Conservation (phyloP, 2,113 vertebrate genomes). For the Stictonetta naevosa region DNA sequence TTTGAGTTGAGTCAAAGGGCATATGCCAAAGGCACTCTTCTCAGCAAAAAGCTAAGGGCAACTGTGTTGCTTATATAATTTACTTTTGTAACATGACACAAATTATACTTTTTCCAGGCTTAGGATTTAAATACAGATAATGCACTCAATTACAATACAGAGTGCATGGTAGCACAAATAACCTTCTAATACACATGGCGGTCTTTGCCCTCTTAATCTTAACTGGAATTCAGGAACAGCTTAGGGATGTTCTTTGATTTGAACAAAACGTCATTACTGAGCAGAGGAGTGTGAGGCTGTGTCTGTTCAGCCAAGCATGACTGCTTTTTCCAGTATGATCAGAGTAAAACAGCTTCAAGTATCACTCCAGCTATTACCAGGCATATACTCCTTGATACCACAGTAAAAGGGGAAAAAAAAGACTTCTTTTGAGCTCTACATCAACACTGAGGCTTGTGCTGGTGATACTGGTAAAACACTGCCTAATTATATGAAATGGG, state of each 20-base stretch:
- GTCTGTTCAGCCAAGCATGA: neutral
- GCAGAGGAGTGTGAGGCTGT: neutral
- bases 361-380: neutral
- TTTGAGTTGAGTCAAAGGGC: neutral
- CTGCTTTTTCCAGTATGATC: neutral
- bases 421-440: neutral
- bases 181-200: neutral
- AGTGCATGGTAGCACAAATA: neutral
- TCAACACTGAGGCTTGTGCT: neutral
- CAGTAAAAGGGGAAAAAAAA: neutral
- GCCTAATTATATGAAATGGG: neutral
- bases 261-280: neutral
- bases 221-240: conserved; percentile 41
- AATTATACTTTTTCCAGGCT: neutral
- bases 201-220: conserved; percentile 63
- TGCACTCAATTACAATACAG: neutral
- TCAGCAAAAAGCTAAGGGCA: neutral
- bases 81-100: neutral
- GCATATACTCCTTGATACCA: neutral
- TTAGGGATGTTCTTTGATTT: conserved; percentile 23
- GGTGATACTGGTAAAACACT: neutral
- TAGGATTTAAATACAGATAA: neutral
- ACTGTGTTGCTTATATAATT: neutral
- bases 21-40: neutral
- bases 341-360: neutral